Conservation (phyloP, 2,113 vertebrate genomes). For the Colaptes auratus region DNA sequence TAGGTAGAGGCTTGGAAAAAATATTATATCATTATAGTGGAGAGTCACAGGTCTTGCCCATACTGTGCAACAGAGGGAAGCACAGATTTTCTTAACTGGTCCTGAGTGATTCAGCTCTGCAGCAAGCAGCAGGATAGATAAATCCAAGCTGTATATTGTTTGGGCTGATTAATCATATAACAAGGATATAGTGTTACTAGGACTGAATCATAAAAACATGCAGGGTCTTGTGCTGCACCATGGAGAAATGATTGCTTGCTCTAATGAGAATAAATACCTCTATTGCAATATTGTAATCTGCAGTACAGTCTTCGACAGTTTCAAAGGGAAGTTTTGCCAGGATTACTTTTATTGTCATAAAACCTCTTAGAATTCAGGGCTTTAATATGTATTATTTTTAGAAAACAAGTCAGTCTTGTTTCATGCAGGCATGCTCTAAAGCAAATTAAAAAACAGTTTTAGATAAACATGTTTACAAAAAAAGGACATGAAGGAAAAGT, state of each 20-base stretch:
- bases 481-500: neutral
- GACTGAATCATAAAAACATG: neutral
- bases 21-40: neutral
- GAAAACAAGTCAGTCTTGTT: neutral
- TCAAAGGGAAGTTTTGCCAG: neutral
- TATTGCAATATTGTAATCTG: neutral
- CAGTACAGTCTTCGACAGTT: neutral
- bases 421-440: neutral
- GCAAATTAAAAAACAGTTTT: neutral
- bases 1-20: neutral
- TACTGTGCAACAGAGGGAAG: conserved; percentile 13
- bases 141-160: conserved; percentile 24
- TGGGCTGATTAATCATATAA: conserved; percentile 45
- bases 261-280: neutral
- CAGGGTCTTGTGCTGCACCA: neutral
- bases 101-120: conserved; percentile 23
- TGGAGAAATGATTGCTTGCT: neutral
- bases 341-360: neutral
- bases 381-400: neutral
- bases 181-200: neutral
- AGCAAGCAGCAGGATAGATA: conserved; percentile 21
- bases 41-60: neutral
- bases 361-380: neutral
- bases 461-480: neutral
- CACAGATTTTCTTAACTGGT: conserved; percentile 12